phyloP scores from a whole-genome alignment of 2,888 invertebrate genomes.

The Trissoscelio sp. region DNA sequence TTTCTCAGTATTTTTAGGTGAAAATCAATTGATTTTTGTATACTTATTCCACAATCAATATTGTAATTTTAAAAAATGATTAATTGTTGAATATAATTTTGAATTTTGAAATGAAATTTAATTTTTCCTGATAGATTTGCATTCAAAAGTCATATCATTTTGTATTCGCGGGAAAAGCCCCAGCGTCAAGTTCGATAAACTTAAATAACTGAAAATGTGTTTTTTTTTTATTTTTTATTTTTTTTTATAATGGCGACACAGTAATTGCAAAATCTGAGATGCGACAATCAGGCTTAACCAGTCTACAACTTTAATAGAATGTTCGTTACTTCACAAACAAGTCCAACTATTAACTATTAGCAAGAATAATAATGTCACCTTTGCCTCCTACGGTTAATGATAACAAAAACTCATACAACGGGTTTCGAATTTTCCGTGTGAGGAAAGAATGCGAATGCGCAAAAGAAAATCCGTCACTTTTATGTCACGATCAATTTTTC shows the following conservation, averaged over 20 bases:
- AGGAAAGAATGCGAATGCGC: background rate
- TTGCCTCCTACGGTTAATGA: background rate
- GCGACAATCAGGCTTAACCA: background rate
- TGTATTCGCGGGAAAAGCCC: too few relatives aligned
- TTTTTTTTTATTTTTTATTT: too few relatives aligned
- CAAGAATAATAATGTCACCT: background rate
- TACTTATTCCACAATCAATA: too few relatives aligned
- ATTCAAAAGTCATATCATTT: too few relatives aligned
- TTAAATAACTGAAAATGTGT: too few relatives aligned
- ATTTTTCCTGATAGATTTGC: too few relatives aligned
- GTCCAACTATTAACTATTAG: background rate
- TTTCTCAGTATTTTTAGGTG: too few relatives aligned
- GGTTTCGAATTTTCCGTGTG: background rate
- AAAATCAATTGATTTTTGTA: too few relatives aligned
- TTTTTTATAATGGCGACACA: background rate
- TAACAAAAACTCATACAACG: background rate
- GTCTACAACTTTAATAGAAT: background rate
- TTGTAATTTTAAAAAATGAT: too few relatives aligned
- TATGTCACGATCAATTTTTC: background rate
- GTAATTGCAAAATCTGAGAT: background rate
- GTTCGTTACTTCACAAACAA: background rate
- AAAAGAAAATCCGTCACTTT: background rate
- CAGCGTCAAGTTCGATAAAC: background rate
- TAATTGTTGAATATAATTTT: too few relatives aligned
- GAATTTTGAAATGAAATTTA: too few relatives aligned